Evolutionary conservation across 2,113 vertebrate species (phyloP).

Genomic region (Isichthys henryi): DNA sequence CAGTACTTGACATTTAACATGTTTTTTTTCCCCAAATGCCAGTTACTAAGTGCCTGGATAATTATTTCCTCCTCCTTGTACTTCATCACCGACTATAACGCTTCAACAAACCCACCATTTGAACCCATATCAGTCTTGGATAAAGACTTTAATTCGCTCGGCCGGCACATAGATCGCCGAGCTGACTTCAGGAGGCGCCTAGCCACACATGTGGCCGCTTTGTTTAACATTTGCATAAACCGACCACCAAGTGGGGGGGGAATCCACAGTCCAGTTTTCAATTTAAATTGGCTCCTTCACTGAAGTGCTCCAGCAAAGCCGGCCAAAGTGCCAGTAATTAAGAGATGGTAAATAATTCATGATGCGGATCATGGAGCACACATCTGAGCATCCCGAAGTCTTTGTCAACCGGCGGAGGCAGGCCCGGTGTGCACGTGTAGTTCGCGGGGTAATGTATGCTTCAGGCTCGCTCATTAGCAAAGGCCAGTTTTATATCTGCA

Average conservation of each 20-base stretch:
- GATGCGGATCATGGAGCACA: constrained; percentile 5
- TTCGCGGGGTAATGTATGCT: background rate
- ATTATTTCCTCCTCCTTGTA: background rate
- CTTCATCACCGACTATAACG: background rate
- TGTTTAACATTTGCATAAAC: constrained; percentile 3
- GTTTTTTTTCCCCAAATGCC: constrained; percentile 2
- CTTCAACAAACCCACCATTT: background rate
- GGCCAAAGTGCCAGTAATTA: constrained; percentile 12
- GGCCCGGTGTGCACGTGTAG: too few relatives aligned
- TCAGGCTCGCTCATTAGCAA: background rate
- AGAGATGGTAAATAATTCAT: constrained; percentile 18
- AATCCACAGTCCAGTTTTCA: constrained; percentile 3
- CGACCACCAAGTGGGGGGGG: background rate
- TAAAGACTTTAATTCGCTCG: background rate
- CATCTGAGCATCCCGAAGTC: background rate
- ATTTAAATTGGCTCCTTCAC: constrained; percentile 8
- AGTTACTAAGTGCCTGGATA: background rate
- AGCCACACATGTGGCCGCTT: background rate
- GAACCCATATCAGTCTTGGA: background rate
- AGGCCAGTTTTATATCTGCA: background rate
- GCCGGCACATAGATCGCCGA: background rate
- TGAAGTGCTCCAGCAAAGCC: background rate
- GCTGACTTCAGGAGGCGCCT: background rate
- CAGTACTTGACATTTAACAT: constrained; percentile 17
- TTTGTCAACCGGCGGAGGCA: background rate